Evolutionary conservation across 2,113 vertebrate genomes (phyloP).

Genomic region (Ursus arctos): DNA sequence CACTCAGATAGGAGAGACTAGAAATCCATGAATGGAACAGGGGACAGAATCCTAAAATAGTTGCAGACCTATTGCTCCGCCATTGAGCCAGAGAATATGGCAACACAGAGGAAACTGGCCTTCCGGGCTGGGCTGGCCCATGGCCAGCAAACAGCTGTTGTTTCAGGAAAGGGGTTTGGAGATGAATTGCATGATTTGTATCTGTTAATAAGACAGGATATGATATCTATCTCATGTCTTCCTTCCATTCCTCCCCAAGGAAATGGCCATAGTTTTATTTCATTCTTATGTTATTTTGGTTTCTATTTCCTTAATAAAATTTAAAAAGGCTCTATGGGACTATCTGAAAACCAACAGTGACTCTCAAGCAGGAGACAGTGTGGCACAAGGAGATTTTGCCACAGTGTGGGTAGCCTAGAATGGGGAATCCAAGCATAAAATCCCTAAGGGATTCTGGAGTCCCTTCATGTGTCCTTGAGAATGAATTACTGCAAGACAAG

Average conservation of each 20-base stretch:
- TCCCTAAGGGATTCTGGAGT: neutral
- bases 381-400: slow-evolving; percentile 45
- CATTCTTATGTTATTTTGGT: slow-evolving; percentile 40
- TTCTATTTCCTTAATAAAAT: slow-evolving; percentile 63
- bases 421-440: slow-evolving; percentile 55
- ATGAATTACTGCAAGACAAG: slow-evolving; percentile 33
- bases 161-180: slow-evolving; percentile 55
- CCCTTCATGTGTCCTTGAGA: neutral
- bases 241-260: neutral
- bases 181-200: slow-evolving; percentile 14
- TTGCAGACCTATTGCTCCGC: slow-evolving; percentile 36
- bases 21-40: neutral
- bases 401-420: neutral
- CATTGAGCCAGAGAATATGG: slow-evolving; percentile 5
- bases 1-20: neutral
- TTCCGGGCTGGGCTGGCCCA: neutral
- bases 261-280: slow-evolving; percentile 43
- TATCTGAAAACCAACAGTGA: slow-evolving; percentile 54
- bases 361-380: neutral
- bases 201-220: slow-evolving; percentile 43
- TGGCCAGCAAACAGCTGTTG: slow-evolving; percentile 32
- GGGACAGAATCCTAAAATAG: neutral
- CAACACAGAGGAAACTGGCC: neutral
- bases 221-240: slow-evolving; percentile 44
- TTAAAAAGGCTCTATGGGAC: slow-evolving; percentile 42